These are phyloP conservation scores for Silurus asotus DNA, from an alignment of 2,113 vertebrate genomes.

Conservation along the genomic window DNA sequence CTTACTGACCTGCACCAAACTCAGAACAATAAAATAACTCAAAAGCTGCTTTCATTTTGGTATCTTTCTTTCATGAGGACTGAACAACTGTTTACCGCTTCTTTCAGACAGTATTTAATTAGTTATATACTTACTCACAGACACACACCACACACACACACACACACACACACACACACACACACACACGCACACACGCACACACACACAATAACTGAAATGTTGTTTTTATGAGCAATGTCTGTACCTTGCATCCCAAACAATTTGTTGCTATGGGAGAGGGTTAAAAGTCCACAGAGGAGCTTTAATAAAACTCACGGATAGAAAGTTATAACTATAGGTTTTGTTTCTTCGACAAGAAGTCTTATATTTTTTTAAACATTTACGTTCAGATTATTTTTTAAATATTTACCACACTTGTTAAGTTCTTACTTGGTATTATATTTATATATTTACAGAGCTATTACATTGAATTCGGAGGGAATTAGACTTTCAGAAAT, in stretches of 20 bases:
- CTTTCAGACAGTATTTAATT: neutral
- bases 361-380: no score
- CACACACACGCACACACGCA: no score
- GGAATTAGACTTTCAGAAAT: neutral
- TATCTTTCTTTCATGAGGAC: neutral
- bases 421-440: neutral
- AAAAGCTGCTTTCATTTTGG: neutral
- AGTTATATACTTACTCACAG: neutral
- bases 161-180: no score
- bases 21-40: constrained; percentile 31
- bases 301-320: neutral
- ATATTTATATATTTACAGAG: neutral
- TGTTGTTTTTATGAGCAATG: neutral
- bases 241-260: neutral
- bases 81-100: neutral
- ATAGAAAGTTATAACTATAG: neutral
- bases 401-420: neutral
- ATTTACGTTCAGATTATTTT: neutral
- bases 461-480: neutral
- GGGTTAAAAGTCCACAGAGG: neutral
- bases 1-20: constrained; percentile 60
- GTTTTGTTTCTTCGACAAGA: no score
- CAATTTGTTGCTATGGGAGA: neutral
- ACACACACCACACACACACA: no score
- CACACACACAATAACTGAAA: no score